A percentile compares a stretch with the other conserved stretches of the same genome.
Evolutionary conservation across 2,113 vertebrate genomes (phyloP).

Genomic region (Jacana jacana): DNA sequence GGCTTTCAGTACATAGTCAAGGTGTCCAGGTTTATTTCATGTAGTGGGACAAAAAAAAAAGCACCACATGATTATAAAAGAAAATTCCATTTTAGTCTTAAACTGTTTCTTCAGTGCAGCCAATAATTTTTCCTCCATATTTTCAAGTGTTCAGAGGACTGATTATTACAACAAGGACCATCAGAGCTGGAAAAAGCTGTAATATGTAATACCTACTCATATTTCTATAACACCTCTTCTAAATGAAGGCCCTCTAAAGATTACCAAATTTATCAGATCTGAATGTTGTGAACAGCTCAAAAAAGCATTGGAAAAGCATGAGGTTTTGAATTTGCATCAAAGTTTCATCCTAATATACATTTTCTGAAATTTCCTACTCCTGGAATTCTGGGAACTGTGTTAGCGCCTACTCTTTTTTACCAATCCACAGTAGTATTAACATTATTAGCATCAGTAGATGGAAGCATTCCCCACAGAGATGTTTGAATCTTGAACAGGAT

Average conservation of each 20-base stretch:
- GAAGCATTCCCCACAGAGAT: not conserved
- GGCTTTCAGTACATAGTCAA: not conserved
- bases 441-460: not conserved
- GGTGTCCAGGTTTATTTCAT: not conserved
- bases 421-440: not conserved
- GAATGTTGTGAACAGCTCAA: not conserved
- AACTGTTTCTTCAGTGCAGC: not conserved
- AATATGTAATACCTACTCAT: not conserved
- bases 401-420: not conserved
- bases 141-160: not conserved
- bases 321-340: not conserved
- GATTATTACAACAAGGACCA: not conserved
- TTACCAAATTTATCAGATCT: not conserved
- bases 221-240: not conserved
- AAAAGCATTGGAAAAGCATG: not conserved
- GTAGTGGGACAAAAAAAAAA: not conserved
- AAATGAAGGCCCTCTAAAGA: not conserved
- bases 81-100: not conserved
- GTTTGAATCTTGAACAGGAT: not conserved
- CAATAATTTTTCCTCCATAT: not conserved
- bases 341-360: not conserved
- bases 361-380: not conserved
- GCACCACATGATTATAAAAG: not conserved
- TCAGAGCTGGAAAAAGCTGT: not conserved
- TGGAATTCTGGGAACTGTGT: not conserved